Conservation (phyloP, 2,888 invertebrate species). For the Thyatira batis region DNA sequence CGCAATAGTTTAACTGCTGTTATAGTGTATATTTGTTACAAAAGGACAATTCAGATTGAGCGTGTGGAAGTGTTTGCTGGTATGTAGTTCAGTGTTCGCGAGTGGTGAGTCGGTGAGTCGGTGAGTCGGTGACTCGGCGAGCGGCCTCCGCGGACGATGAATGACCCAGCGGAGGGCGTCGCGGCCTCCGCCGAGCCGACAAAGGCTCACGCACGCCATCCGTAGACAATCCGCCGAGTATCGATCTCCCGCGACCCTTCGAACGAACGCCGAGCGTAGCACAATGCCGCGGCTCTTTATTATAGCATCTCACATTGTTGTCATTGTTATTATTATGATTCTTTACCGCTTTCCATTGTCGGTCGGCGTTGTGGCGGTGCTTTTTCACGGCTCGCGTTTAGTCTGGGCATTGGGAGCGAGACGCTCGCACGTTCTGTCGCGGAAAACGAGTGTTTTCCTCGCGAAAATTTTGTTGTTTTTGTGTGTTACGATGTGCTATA, state of each 20-base stretch:
- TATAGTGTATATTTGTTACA: too few relatives aligned
- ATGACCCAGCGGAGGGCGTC: constrained; percentile 50
- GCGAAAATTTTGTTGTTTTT: constrained; percentile 66
- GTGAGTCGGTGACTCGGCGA: neutral
- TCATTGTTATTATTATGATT: constrained; percentile 83
- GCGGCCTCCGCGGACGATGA: constrained; percentile 46
- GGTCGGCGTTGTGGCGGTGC: constrained; percentile 81
- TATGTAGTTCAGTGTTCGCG: neutral
- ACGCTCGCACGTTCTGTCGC: constrained; percentile 79
- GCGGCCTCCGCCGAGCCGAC: constrained; percentile 46
- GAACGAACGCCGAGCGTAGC: constrained; percentile 77
- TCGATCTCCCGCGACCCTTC: constrained; percentile 81
- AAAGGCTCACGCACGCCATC: constrained; percentile 74
- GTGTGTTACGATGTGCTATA: constrained; percentile 55
- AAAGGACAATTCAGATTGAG: too few relatives aligned
- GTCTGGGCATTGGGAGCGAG: constrained; percentile 81
- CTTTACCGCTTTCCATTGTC: constrained; percentile 83
- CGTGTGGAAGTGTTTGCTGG: too few relatives aligned
- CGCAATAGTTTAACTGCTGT: too few relatives aligned
- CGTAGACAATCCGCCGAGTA: constrained; percentile 78
- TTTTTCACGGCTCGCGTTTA: constrained; percentile 82
- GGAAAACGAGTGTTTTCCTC: constrained; percentile 77
- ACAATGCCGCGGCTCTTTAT: constrained; percentile 82
- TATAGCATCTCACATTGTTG: constrained; percentile 83
- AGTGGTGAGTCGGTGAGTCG: neutral